These are phyloP conservation scores for Oppia nitens DNA, from an alignment of 1,140 invertebrate species.

Conservation along the genomic window DNA sequence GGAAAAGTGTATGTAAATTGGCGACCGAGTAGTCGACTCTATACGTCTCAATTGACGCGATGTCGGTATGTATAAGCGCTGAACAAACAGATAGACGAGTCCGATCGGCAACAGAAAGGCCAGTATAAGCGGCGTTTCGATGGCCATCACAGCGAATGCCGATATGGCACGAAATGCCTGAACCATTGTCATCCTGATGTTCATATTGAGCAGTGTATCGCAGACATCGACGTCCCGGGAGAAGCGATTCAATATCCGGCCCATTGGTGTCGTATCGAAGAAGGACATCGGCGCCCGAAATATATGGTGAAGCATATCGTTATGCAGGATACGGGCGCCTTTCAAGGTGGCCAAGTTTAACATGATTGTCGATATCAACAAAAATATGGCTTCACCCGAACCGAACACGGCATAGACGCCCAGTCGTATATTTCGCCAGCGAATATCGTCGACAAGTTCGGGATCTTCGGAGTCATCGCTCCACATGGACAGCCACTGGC, in stretches of 20 bases:
- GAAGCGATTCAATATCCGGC: slow-evolving; percentile 51
- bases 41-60: slow-evolving; percentile 35
- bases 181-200: slow-evolving; percentile 30
- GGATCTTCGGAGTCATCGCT: slow-evolving; percentile 25
- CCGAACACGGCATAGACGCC: slow-evolving; percentile 77
- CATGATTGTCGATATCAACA: slow-evolving; percentile 4
- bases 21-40: slow-evolving; percentile 35
- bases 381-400: slow-evolving; percentile 42
- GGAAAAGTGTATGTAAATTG: slow-evolving; percentile 35
- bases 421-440: slow-evolving; percentile 55
- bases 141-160: slow-evolving; percentile 47
- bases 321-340: slow-evolving; percentile 5
- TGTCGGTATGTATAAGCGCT: slow-evolving; percentile 35
- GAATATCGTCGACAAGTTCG: slow-evolving; percentile 26
- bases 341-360: slow-evolving; percentile 6
- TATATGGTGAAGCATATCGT: slow-evolving; percentile 36
- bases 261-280: slow-evolving; percentile 46
- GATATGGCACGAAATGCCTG: slow-evolving; percentile 50
- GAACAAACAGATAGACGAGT: slow-evolving; percentile 51
- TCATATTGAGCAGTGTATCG: slow-evolving; percentile 34
- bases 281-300: slow-evolving; percentile 44
- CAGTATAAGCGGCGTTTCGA: slow-evolving; percentile 60
- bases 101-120: slow-evolving; percentile 63
- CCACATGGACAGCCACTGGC: slow-evolving; percentile 30
- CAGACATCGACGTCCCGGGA: slow-evolving; percentile 33